A percentile compares a stretch with the other conserved stretches of the same genome.
These are phyloP conservation scores for Apis laboriosa DNA, from an alignment of 1,140 invertebrate genomes.

Conservation along the genomic window DNA sequence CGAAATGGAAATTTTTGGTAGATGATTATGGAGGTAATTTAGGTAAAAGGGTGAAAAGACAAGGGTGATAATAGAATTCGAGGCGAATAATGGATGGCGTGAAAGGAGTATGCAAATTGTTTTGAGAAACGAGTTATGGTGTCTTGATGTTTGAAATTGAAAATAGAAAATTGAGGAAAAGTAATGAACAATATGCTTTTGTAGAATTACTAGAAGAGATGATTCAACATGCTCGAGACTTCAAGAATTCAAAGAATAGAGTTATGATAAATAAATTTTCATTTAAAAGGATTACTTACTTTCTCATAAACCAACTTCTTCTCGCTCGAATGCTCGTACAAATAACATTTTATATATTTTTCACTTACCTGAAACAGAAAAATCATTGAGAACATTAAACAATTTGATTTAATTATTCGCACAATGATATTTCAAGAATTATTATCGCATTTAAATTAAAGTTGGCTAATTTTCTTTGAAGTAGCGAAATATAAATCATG, in stretches of 20 bases:
- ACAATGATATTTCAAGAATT: neutral
- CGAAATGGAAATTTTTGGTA: neutral
- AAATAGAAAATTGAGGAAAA: neutral
- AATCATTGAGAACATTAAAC: neutral
- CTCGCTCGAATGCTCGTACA: neutral
- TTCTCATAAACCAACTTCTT: neutral
- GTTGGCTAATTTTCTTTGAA: neutral
- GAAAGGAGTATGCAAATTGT: constrained; percentile 16
- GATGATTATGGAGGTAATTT: neutral
- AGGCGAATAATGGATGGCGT: neutral
- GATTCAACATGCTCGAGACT: neutral
- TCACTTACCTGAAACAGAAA: constrained; percentile 40
- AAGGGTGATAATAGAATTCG: constrained; percentile 3
- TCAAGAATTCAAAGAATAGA: neutral
- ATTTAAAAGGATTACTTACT: neutral
- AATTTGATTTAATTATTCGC: neutral
- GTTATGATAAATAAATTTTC: neutral
- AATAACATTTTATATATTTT: neutral
- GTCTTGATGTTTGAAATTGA: constrained; percentile 3
- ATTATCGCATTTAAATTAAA: neutral
- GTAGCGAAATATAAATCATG: neutral
- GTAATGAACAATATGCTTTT: neutral
- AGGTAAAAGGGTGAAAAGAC: neutral
- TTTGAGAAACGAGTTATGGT: neutral
- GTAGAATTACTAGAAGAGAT: neutral